These are phyloP conservation scores for Stenotaenia linearis DNA, from an alignment of 2,888 invertebrate genomes.

Conservation along the genomic window DNA sequence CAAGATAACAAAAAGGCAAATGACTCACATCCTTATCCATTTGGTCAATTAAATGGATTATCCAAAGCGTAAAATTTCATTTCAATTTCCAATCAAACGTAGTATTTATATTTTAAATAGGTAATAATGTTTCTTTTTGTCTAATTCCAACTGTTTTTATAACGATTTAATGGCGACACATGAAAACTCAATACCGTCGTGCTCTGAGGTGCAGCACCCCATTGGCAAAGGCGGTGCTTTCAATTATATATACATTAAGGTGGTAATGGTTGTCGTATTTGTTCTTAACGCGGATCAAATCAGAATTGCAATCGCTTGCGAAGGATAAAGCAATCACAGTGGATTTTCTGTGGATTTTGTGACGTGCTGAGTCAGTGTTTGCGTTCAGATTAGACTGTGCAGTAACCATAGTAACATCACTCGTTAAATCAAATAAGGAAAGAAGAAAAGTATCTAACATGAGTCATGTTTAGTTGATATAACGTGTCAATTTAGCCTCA, in stretches of 20 bases:
- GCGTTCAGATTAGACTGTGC: not conserved
- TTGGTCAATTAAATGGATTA: not conserved
- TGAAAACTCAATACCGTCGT: not conserved
- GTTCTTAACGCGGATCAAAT: not conserved
- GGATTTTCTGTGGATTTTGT: not conserved
- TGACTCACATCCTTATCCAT: not conserved
- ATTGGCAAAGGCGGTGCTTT: not conserved
- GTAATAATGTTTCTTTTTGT: too few species aligned
- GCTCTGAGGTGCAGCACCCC: not conserved
- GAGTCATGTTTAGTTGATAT: not conserved
- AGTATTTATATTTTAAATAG: too few species aligned
- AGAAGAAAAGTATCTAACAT: not conserved
- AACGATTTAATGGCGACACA: too few species aligned
- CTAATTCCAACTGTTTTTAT: too few species aligned
- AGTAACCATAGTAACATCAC: not conserved
- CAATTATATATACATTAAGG: not conserved
- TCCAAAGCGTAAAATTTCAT: not conserved
- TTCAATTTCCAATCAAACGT: not conserved
- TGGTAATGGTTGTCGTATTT: not conserved
- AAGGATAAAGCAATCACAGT: not conserved
- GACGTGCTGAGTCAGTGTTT: not conserved
- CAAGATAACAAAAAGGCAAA: not conserved
- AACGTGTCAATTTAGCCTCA: not conserved
- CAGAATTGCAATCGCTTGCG: not conserved
- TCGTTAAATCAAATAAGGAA: not conserved